Evolutionary conservation across 2,797 vertebrate species (phyloP).

Genomic region (Pseudopleuronectes americanus): DNA sequence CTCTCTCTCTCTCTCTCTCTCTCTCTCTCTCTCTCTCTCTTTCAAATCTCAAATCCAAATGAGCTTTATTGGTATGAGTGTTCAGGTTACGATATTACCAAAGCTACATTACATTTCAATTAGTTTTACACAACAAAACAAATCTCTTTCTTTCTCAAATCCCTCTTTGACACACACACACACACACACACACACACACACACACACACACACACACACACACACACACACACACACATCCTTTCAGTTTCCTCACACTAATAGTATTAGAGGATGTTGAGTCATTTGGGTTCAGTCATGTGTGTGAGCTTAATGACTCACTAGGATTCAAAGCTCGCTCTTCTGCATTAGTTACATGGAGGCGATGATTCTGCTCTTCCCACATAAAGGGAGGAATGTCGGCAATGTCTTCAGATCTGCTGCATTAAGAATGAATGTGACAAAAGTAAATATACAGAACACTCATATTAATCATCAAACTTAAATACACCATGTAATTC

Average conservation of each 20-base stretch:
- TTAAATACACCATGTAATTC: no score
- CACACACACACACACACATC: conserved; percentile 3
- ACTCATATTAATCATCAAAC: no score
- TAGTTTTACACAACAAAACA: no score
- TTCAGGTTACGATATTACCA: no score
- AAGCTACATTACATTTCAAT: no score
- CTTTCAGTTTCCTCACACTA: background rate
- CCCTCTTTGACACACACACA: background rate
- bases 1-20: no score
- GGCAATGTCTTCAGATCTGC: conserved; percentile 43
- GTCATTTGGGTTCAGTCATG: conserved; percentile 35
- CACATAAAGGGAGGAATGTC: conserved; percentile 19
- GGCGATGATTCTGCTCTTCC: conserved; percentile 13
- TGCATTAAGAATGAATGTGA: background rate
- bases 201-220: background rate
- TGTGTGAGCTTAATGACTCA: conserved; percentile 42
- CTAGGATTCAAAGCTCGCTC: conserved; percentile 38
- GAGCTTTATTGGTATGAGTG: no score
- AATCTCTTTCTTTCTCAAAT: background rate
- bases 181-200: background rate
- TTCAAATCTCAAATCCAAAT: no score
- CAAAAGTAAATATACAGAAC: background rate
- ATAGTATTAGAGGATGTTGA: conserved; percentile 32
- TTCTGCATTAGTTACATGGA: conserved; percentile 26
- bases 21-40: no score